Percentiles rank a stretch among this genome's conserved stretches.
phyloP scores from a whole-genome alignment of 2,888 invertebrate species.

The Parascotia fuliginaria region DNA sequence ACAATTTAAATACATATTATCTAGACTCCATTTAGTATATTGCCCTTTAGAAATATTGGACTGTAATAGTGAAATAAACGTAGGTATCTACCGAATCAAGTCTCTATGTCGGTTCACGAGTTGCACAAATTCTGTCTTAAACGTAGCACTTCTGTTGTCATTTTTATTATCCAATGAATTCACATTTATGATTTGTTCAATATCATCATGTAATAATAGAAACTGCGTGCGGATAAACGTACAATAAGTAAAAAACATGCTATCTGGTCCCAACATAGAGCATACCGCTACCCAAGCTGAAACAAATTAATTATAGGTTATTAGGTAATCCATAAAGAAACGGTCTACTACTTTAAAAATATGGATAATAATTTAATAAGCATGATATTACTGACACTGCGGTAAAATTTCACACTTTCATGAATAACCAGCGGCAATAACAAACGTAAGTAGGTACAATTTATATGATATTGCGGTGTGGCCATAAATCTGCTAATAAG shows the following conservation, averaged over 20 bases:
- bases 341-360: no score
- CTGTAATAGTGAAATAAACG: constrained; percentile 3
- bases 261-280: constrained; percentile 55
- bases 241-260: constrained; percentile 55
- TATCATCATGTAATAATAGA: constrained; percentile 47
- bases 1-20: no score
- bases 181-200: constrained; percentile 40
- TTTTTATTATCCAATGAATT: constrained; percentile 1
- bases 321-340: neutral
- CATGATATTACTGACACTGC: neutral
- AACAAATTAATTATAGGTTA: constrained; percentile 2
- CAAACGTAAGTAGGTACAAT: no score
- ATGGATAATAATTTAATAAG: neutral
- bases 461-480: no score
- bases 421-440: no score
- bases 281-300: constrained; percentile 38
- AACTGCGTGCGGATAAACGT: constrained; percentile 61
- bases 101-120: constrained; percentile 52
- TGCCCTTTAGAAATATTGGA: no score
- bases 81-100: constrained; percentile 60
- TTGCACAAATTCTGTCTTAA: constrained; percentile 32
- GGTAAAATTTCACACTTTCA: no score
- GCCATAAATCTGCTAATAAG: no score
- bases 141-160: constrained; percentile 6
- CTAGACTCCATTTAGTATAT: no score